Conservation (phyloP, 2,113 vertebrate species). For the Prunella fulvescens region DNA sequence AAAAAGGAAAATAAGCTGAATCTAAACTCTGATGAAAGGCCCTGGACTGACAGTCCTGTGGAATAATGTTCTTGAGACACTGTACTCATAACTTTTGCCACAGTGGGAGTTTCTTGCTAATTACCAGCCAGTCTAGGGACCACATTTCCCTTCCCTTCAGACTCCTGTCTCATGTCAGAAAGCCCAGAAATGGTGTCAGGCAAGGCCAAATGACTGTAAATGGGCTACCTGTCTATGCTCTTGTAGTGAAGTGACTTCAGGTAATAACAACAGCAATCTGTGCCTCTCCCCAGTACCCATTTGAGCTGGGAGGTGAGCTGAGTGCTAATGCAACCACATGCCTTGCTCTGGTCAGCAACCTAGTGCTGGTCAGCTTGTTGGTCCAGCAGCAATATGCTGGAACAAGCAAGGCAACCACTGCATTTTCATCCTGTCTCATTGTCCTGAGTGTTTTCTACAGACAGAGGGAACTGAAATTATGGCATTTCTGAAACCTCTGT, state of each 20-base stretch:
- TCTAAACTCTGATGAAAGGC: not conserved
- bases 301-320: not conserved
- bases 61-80: not conserved
- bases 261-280: not conserved
- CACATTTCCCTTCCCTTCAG: not conserved
- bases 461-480: not conserved
- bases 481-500: not conserved
- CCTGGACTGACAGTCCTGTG: not conserved
- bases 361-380: not conserved
- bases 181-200: not conserved
- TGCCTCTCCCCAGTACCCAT: not conserved
- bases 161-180: not conserved
- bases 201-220: not conserved
- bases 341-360: not conserved
- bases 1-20: not conserved
- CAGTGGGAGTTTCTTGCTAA: not conserved
- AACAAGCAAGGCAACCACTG: not conserved
- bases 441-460: not conserved
- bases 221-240: not conserved
- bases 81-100: not conserved
- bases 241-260: not conserved
- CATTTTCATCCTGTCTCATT: not conserved
- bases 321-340: not conserved
- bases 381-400: not conserved
- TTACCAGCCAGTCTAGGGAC: not conserved